phyloP scores from a whole-genome alignment of 2,797 vertebrate species.

The Lophotriccus pileatus region DNA sequence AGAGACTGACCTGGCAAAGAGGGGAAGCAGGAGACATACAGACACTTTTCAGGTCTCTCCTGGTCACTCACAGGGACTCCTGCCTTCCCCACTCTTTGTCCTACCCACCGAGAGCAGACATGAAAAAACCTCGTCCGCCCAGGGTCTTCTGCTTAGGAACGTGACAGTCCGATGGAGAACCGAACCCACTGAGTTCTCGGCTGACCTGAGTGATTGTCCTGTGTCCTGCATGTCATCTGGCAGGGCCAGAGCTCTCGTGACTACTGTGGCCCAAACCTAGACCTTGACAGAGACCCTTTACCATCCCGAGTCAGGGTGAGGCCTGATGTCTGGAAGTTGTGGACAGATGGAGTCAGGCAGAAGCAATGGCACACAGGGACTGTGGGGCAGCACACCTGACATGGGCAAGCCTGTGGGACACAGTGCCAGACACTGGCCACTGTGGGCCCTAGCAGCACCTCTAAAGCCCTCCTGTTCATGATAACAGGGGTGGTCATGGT shows the following conservation, averaged over 20 bases:
- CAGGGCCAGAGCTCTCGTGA: neutral
- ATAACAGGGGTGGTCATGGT: neutral
- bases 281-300: neutral
- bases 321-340: neutral
- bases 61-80: neutral
- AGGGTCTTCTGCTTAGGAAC: neutral
- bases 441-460: neutral
- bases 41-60: fast-evolving
- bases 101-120: neutral
- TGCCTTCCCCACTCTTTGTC: neutral
- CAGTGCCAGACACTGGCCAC: neutral
- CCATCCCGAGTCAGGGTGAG: neutral
- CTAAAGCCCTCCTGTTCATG: neutral
- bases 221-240: neutral
- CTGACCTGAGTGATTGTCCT: neutral
- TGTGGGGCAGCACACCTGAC: neutral
- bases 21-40: neutral
- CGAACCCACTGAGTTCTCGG: neutral
- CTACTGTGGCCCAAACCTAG: neutral
- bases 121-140: neutral
- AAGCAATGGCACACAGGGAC: neutral
- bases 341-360: neutral
- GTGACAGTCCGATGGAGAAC: neutral
- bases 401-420: fast-evolving
- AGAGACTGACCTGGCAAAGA: neutral